Percentiles rank a stretch among this genome's conserved stretches.
These are phyloP conservation scores for Platorchestia sp. DNA, from an alignment of 1,140 invertebrate species.

Conservation along the genomic window DNA sequence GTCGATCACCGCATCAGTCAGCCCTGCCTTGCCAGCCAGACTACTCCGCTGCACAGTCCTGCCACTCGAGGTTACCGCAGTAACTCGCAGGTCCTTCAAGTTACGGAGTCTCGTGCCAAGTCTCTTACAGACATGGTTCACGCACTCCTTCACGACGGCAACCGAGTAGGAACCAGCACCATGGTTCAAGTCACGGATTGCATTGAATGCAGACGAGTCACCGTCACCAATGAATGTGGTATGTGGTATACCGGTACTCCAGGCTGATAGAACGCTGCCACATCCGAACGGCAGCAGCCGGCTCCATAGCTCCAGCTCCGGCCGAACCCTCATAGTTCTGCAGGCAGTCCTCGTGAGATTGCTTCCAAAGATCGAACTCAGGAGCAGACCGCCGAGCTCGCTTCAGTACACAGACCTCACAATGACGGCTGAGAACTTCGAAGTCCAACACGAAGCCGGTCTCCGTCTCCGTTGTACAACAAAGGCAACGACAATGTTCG, in stretches of 20 bases:
- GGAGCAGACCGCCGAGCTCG: neutral
- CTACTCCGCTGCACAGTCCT: no score
- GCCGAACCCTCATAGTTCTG: neutral
- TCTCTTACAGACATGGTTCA: neutral
- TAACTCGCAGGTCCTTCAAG: no score
- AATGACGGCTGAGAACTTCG: neutral
- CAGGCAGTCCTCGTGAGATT: neutral
- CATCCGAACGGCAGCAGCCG: neutral
- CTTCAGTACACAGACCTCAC: neutral
- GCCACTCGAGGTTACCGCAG: no score
- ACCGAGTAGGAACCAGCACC: neutral
- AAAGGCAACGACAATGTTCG: neutral
- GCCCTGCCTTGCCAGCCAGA: no score
- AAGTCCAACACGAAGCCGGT: neutral
- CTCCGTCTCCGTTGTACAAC: neutral
- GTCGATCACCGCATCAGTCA: no score
- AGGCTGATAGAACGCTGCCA: neutral
- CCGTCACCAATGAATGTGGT: neutral
- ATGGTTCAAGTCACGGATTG: neutral
- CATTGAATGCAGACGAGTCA: neutral
- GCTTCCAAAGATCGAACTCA: neutral
- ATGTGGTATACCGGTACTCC: neutral
- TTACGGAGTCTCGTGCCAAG: no score
- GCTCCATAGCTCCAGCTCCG: neutral
- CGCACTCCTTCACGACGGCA: neutral